These are phyloP conservation scores for Phortica okadai DNA, from an alignment of 2,888 invertebrate species.

Conservation along the genomic window DNA sequence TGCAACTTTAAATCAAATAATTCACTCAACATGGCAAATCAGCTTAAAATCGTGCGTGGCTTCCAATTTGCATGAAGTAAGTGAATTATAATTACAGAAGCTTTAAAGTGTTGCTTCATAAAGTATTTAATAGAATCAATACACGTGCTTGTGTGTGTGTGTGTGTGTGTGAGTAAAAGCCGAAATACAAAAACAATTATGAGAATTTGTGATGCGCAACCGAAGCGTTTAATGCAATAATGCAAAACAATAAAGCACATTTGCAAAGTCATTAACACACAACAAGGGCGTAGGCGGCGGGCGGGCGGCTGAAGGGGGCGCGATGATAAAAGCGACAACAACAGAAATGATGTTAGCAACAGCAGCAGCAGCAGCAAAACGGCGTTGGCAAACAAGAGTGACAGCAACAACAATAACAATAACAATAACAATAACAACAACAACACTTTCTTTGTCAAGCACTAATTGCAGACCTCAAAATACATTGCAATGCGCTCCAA, in stretches of 20 bases:
- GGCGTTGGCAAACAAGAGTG: slow-evolving; percentile 1
- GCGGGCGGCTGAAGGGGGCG: not conserved
- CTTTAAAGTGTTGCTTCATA: not conserved
- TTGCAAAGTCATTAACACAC: slow-evolving; percentile 66
- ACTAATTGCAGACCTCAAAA: slow-evolving; percentile 66
- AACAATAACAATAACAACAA: slow-evolving; percentile 13
- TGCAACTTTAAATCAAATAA: not conserved
- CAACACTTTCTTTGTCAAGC: slow-evolving; percentile 58
- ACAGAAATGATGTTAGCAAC: not conserved
- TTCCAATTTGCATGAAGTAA: no score
- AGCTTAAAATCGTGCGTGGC: no score
- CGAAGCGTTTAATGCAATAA: slow-evolving; percentile 70
- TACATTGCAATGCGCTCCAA: slow-evolving; percentile 63
- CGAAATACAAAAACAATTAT: slow-evolving; percentile 62
- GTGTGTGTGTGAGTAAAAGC: no score
- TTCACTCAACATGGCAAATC: no score
- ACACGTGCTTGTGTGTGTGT: no score
- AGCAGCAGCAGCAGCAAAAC: no score
- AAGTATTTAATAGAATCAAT: not conserved
- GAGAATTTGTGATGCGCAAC: slow-evolving; percentile 71
- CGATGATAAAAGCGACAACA: slow-evolving; percentile 14
- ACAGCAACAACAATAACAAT: not conserved
- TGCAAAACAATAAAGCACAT: slow-evolving; percentile 40
- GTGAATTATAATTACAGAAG: not conserved
- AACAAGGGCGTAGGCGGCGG: slow-evolving; percentile 40